phyloP scores from a whole-genome alignment of 2,797 vertebrate species.

The Poeciliopsis paucimaculata region DNA sequence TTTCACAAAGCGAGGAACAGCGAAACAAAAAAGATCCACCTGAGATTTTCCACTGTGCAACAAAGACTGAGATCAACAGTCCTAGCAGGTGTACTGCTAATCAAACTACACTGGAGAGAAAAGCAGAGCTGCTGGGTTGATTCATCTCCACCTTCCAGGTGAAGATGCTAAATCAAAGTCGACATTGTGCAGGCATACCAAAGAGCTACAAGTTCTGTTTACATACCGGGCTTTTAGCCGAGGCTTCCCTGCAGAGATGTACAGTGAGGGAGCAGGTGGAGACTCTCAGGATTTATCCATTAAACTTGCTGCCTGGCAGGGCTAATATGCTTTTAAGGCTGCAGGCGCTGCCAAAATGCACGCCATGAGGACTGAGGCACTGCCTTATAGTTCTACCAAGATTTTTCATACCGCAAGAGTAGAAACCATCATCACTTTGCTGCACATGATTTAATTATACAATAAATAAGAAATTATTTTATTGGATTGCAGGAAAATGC shows the following conservation, averaged over 20 bases:
- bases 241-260: constrained; percentile 22
- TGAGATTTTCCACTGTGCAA: constrained; percentile 41
- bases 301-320: constrained; percentile 34
- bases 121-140: constrained; percentile 28
- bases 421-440: neutral
- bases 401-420: neutral
- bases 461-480: fast-evolving
- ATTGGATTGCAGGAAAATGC: neutral
- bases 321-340: constrained; percentile 44
- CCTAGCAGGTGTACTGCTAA: constrained; percentile 39
- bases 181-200: constrained; percentile 10
- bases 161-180: constrained; percentile 21
- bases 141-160: constrained; percentile 52
- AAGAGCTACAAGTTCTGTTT: constrained; percentile 26
- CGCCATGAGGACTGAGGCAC: neutral
- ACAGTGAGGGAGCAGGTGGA: constrained; percentile 42
- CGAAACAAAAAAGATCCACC: constrained; percentile 23
- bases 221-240: constrained; percentile 33
- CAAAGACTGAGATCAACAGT: constrained; percentile 14
- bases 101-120: constrained; percentile 30
- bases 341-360: constrained; percentile 5
- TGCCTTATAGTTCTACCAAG: neutral
- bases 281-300: constrained; percentile 30
- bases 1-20: neutral
- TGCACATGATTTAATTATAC: neutral